Evolutionary conservation across 92 coral and sea anemone genomes (phyloP).

Genomic region (Micromussa lordhowensis): DNA sequence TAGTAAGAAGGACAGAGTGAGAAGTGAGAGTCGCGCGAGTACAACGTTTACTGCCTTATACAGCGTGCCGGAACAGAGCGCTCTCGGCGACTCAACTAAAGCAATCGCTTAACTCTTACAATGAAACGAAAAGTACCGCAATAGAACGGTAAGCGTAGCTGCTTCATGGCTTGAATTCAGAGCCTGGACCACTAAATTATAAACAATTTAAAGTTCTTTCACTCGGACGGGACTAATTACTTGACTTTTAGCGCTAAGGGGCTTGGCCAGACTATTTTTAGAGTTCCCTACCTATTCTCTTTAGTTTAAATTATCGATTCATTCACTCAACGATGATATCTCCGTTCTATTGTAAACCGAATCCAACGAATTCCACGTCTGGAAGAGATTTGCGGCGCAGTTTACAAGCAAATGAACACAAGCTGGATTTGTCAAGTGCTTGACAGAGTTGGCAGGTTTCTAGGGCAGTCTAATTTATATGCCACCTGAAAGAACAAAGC

Average conservation of each 20-base stretch:
- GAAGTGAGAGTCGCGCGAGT: conserved; percentile 19
- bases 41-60: conserved; percentile 13
- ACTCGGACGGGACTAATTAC: background rate
- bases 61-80: background rate
- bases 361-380: background rate
- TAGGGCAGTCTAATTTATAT: background rate
- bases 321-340: background rate
- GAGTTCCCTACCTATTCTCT: background rate
- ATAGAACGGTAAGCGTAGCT: background rate
- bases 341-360: background rate
- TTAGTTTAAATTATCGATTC: background rate
- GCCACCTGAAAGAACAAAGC: background rate
- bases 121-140: background rate
- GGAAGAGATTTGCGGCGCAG: background rate
- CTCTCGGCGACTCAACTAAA: background rate
- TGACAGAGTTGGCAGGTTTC: background rate
- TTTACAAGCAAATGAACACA: background rate
- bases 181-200: background rate
- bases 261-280: background rate
- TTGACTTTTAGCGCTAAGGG: background rate
- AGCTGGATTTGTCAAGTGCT: background rate
- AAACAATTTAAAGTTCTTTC: background rate
- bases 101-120: background rate
- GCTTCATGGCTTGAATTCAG: background rate
- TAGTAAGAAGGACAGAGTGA: conserved; percentile 2